These are phyloP conservation scores for Peromyscus attwateri DNA, from an alignment of 2,797 vertebrate genomes.

Conservation along the genomic window DNA sequence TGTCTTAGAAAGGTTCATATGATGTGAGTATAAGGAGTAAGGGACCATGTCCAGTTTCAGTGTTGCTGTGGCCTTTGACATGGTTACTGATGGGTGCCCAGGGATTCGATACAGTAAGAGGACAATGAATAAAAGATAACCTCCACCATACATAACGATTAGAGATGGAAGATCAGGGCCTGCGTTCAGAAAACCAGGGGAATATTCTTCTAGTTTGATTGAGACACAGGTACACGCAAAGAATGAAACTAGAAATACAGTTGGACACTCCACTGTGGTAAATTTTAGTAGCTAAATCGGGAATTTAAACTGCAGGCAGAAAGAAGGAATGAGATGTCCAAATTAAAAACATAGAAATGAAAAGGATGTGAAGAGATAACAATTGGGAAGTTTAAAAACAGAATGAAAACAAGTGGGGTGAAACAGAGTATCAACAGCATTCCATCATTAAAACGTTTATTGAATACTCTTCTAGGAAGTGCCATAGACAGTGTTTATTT, in stretches of 20 bases:
- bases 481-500: neutral
- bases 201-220: neutral
- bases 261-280: neutral
- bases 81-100: neutral
- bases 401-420: neutral
- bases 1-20: neutral
- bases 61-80: neutral
- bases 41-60: neutral
- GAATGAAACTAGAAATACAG: neutral
- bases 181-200: neutral
- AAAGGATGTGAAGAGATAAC: neutral
- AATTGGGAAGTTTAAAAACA: neutral
- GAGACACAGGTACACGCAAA: neutral
- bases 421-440: neutral
- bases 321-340: neutral
- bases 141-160: neutral
- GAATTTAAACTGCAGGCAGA: neutral
- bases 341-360: conserved; percentile 27
- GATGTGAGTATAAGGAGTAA: neutral
- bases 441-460: neutral
- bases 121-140: neutral
- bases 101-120: neutral
- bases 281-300: neutral
- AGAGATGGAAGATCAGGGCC: neutral
- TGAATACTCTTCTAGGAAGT: neutral